Base-by-base conservation (phyloP, 2,113 vertebrate species). In the Scytalopus superciliaris region DNA sequence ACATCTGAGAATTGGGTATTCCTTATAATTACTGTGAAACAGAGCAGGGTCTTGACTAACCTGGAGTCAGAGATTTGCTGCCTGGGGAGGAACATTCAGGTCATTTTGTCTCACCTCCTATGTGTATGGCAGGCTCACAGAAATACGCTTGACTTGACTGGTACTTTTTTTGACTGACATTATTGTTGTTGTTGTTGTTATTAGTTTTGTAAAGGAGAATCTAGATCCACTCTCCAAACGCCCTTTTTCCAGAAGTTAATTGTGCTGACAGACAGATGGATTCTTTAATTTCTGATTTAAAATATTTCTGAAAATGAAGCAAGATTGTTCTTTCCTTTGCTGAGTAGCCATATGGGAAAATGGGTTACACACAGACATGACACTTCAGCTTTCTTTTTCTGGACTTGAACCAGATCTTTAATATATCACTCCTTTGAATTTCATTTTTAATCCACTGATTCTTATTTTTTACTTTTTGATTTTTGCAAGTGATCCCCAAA, bases 31-130 rank as follows among this genome's bases (percentile, higher is more conserved):
- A 2, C n/a, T 33, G 16, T 39, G 52, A 80, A 66, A 33, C 42
- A 77, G 57, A 53, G 17, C 31, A 49, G 14, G 21, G 14, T 7
- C 45, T 78, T 77, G n/a, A 19, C 47, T 74, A 50, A 35, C 28
- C 14, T 59, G 24, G 12, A 50, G 3, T 42, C 15, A 27, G 40
- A 76, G 6, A 31, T 78, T 45, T 1, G 0, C 14, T 15, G 0
- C 11, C 10, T 21, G 35, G 19, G 21, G 9, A 78, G 9, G 57
- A 35, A 19, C 19, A 66, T 4, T 16, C 31, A 63, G 23, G 11
- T 13, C 4, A 14, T 37, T 31, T 33, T 59, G 14, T n/a, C 7
- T 79, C 35, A 59, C 8, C 13, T 85, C 13, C 3, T 3, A 45
- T 8, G 3, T 11, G 3, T 42, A 40, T 7, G 7, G 18, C 17